These are phyloP conservation scores for Atrina japonica DNA, from an alignment of 2,888 invertebrate genomes.

Conservation along the genomic window DNA sequence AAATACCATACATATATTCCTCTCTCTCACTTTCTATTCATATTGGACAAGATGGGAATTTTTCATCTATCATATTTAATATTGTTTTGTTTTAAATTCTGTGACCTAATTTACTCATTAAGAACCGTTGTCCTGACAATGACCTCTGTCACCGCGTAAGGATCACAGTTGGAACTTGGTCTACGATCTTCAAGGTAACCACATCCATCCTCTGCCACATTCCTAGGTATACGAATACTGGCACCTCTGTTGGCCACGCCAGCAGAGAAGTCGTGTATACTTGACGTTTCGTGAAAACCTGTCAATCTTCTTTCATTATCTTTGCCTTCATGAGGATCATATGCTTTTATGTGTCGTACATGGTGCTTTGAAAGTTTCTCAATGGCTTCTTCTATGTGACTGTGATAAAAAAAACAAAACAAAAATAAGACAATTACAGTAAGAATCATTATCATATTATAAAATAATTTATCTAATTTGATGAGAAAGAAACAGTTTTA, in stretches of 20 bases:
- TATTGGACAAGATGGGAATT: no score
- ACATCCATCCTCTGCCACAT: constrained; percentile 93
- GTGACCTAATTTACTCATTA: no score
- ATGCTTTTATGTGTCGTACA: constrained; percentile 95
- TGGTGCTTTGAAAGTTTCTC: constrained; percentile 96
- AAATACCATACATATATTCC: no score
- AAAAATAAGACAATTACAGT: neutral
- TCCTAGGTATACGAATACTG: constrained; percentile 87
- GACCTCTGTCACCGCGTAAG: constrained; percentile 78
- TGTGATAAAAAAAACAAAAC: constrained; percentile 79
- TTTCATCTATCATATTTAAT: no score
- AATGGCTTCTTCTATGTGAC: constrained; percentile 96
- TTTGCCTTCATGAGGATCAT: constrained; percentile 96
- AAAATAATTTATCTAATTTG: neutral
- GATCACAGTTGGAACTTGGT: constrained; percentile 81
- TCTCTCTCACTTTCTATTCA: no score
- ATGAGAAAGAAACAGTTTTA: constrained; percentile 4
- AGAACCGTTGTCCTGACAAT: constrained; percentile 65
- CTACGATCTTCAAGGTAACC: constrained; percentile 98
- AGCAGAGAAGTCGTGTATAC: constrained; percentile 97
- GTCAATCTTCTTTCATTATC: constrained; percentile 97
- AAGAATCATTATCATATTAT: neutral
- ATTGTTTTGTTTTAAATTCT: no score
- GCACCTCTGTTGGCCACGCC: constrained; percentile 95
- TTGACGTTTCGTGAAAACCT: constrained; percentile 97